These are phyloP conservation scores for Caranx ignobilis DNA, from an alignment of 2,113 vertebrate genomes.

Conservation along the genomic window DNA sequence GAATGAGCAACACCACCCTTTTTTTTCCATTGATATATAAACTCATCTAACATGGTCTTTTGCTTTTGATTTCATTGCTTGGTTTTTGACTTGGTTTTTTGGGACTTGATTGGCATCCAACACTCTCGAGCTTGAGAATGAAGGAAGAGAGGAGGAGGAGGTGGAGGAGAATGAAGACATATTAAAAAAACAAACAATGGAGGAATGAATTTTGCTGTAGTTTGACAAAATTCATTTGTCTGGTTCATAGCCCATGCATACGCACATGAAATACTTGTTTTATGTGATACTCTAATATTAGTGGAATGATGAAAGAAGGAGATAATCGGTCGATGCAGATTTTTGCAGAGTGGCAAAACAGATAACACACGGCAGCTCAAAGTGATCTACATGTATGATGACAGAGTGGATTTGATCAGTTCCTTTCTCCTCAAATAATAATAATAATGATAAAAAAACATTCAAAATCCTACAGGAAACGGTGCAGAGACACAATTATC, in stretches of 20 bases:
- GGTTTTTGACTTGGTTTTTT: conserved; percentile 74
- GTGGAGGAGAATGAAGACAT: no score
- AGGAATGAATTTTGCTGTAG: conserved; percentile 76
- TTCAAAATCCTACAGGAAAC: not conserved
- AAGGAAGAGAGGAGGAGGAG: conserved; percentile 54
- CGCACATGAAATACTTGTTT: conserved; percentile 53
- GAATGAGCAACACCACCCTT: conserved; percentile 80
- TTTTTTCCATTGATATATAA: conserved; percentile 71
- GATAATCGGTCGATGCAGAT: conserved; percentile 10
- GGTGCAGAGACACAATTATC: not conserved
- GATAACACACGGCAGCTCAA: conserved; percentile 52
- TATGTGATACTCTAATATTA: conserved; percentile 42
- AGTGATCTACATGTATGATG: not conserved
- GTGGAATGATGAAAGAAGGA: conserved; percentile 65
- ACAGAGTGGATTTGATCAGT: not conserved
- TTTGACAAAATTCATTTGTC: conserved; percentile 79
- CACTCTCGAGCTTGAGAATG: conserved; percentile 70
- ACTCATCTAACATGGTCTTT: conserved; percentile 74
- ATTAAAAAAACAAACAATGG: conserved; percentile 17
- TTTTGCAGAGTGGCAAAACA: conserved; percentile 59
- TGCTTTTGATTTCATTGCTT: conserved; percentile 78
- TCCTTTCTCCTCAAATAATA: not conserved
- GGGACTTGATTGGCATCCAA: conserved; percentile 73
- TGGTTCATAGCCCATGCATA: conserved; percentile 64
- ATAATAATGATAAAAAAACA: not conserved